These are phyloP conservation scores for Stigmatopora nigra DNA, from an alignment of 2,113 vertebrate genomes.

Conservation along the genomic window DNA sequence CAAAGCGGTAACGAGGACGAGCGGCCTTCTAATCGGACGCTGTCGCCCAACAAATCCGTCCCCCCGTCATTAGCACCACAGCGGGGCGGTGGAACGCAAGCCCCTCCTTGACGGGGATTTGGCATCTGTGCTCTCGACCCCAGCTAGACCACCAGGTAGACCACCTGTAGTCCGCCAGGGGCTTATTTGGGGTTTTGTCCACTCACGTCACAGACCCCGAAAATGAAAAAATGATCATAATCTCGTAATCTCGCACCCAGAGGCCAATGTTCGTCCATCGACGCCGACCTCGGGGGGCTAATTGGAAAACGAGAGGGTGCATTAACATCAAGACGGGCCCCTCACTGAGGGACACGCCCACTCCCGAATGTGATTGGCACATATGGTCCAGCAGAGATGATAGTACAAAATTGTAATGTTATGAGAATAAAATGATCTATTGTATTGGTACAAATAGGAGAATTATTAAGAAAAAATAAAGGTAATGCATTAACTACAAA, in stretches of 20 bases:
- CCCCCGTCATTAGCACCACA: constrained; percentile 47
- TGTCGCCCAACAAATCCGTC: constrained; percentile 56
- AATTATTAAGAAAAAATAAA: too few species aligned
- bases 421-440: too few species aligned
- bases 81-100: constrained; percentile 24
- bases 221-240: too few species aligned
- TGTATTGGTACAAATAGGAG: too few species aligned
- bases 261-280: background rate
- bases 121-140: constrained; percentile 44
- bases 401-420: too few species aligned
- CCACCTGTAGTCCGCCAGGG: constrained; percentile 34
- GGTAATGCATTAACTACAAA: too few species aligned
- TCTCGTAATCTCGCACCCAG: constrained; percentile 33
- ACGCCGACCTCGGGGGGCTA: constrained; percentile 23
- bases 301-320: constrained; percentile 39
- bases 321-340: constrained; percentile 23
- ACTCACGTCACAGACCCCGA: background rate
- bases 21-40: constrained; percentile 22
- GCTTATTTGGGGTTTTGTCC: background rate
- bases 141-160: constrained; percentile 44
- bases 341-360: constrained; percentile 12
- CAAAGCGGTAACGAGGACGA: background rate
- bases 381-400: too few species aligned
- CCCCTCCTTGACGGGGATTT: background rate
- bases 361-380: background rate